These are phyloP conservation scores for Chaetophractus vellerosus DNA, from an alignment of 2,797 vertebrate genomes.

Conservation along the genomic window DNA sequence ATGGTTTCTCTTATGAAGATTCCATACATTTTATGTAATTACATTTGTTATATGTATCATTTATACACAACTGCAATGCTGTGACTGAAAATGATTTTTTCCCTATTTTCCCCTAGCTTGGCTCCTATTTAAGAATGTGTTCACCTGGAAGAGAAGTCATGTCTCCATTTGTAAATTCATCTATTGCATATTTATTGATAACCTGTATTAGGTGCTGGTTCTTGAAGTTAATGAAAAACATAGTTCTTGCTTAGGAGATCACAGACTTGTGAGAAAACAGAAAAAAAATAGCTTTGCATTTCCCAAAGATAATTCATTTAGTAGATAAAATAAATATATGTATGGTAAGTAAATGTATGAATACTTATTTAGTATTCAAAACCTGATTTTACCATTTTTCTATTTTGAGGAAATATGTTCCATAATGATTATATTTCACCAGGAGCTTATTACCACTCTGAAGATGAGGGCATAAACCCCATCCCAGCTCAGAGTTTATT, in stretches of 20 bases:
- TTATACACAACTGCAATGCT: background rate
- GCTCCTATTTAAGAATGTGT: background rate
- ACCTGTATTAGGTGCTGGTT: background rate
- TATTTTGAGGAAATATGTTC: background rate
- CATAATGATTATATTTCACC: background rate
- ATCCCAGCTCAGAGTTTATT: background rate
- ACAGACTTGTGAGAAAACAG: background rate
- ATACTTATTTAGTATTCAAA: background rate
- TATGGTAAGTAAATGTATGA: background rate
- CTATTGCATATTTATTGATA: background rate
- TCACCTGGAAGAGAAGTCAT: background rate
- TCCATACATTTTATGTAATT: background rate
- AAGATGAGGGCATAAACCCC: background rate
- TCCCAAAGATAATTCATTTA: background rate
- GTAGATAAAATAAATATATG: background rate
- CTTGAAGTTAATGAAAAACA: constrained; percentile 8
- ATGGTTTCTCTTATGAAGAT: background rate
- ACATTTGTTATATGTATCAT: background rate
- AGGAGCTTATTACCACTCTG: background rate
- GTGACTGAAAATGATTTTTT: background rate
- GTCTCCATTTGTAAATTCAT: background rate
- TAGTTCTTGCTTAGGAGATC: background rate
- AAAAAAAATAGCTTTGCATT: background rate
- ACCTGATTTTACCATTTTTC: background rate
- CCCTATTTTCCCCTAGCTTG: background rate